These are phyloP conservation scores for Microcebus ravelobensis DNA, from an alignment of 2,113 vertebrate species.

Conservation along the genomic window DNA sequence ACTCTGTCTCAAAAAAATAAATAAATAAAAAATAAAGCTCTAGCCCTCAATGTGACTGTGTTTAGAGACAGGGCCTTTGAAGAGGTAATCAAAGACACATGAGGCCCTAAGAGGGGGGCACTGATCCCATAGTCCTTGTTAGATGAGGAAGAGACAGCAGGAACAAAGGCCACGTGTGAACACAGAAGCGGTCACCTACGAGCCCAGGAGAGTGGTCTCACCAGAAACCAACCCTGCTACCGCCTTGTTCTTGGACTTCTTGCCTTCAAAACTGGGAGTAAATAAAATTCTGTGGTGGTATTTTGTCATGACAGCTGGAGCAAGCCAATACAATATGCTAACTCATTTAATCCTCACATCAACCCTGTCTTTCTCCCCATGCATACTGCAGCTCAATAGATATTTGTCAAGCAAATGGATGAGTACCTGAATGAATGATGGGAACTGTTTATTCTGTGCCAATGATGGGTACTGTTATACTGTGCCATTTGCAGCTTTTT, in stretches of 20 bases:
- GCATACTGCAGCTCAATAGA: neutral
- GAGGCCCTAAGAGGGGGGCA: neutral
- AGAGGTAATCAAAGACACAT: neutral
- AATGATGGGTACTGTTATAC: neutral
- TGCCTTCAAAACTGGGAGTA: neutral
- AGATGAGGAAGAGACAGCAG: neutral
- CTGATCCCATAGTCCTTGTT: neutral
- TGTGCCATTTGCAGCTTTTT: neutral
- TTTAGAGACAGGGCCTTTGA: neutral
- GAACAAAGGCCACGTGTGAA: neutral
- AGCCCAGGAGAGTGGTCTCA: neutral
- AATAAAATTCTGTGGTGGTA: neutral
- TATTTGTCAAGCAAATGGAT: neutral
- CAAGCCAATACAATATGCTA: neutral
- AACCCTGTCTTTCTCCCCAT: neutral
- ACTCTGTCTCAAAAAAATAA: no score
- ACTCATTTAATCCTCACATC: neutral
- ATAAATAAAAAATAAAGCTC: no score
- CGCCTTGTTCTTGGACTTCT: neutral
- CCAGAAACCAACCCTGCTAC: neutral
- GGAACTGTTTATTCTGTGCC: neutral
- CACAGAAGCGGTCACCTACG: neutral
- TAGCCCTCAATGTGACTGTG: neutral
- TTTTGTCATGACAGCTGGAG: neutral
- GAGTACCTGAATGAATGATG: neutral